These are phyloP conservation scores for Nerophis lumbriciformis DNA, from an alignment of 2,113 vertebrate species.

Conservation along the genomic window DNA sequence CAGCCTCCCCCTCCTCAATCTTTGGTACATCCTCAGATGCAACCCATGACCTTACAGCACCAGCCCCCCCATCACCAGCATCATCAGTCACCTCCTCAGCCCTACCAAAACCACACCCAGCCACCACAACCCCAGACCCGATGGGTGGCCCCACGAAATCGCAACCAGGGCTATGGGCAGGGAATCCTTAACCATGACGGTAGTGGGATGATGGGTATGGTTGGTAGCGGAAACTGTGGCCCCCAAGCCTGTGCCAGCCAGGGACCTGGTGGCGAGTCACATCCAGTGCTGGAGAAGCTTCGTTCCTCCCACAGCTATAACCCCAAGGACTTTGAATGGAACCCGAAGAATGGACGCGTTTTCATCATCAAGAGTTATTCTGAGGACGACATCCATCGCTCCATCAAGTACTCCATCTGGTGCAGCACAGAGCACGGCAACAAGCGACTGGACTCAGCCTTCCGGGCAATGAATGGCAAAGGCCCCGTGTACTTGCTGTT, in stretches of 20 bases:
- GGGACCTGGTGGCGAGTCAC: slow-evolving; percentile 75
- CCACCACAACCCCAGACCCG: slow-evolving; percentile 78
- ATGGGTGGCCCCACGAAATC: slow-evolving; percentile 88
- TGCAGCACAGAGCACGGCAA: slow-evolving; percentile 98
- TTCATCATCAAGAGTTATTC: slow-evolving; percentile 99
- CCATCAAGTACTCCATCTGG: slow-evolving; percentile 99
- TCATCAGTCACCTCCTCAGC: slow-evolving; percentile 75
- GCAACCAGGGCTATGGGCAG: slow-evolving; percentile 79
- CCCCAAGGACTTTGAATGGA: slow-evolving; percentile 96
- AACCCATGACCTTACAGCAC: slow-evolving; percentile 79
- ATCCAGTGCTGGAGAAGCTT: slow-evolving; percentile 93
- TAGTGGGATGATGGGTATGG: slow-evolving; percentile 57
- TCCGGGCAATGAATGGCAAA: slow-evolving; percentile 84
- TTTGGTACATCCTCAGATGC: slow-evolving; percentile 78
- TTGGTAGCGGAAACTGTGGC: slow-evolving; percentile 70
- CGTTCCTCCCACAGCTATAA: slow-evolving; percentile 95
- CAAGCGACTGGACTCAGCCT: slow-evolving; percentile 92
- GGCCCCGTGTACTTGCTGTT: slow-evolving; percentile 94
- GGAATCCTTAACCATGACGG: slow-evolving; percentile 70
- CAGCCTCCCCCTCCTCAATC: slow-evolving; percentile 71
- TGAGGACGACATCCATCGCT: slow-evolving; percentile 96
- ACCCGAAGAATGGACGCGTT: slow-evolving; percentile 90
- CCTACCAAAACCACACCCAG: slow-evolving; percentile 82
- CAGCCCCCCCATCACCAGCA: slow-evolving; percentile 66
- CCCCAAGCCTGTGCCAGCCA: slow-evolving; percentile 52